Conservation (phyloP, 2,113 vertebrate genomes). For the Percina caprodes region DNA sequence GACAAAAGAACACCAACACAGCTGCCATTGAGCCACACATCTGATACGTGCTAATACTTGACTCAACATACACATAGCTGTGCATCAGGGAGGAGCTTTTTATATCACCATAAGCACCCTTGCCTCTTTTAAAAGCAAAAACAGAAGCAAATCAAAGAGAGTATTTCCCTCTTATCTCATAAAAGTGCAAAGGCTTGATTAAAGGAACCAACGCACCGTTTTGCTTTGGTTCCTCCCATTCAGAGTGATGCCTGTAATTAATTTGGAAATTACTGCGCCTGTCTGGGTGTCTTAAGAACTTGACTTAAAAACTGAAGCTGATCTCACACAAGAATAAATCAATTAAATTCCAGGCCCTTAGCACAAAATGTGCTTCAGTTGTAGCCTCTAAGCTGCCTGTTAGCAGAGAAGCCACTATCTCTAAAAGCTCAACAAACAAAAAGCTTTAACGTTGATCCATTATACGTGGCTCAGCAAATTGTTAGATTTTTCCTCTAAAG, state of each 20-base stretch:
- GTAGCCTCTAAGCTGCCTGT: constrained; percentile 50
- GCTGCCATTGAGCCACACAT: constrained; percentile 66
- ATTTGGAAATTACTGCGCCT: constrained; percentile 73
- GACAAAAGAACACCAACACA: constrained; percentile 63
- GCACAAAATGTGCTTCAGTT: constrained; percentile 39
- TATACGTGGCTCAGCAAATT: constrained; percentile 81
- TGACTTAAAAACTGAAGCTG: constrained; percentile 60
- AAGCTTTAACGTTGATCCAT: constrained; percentile 68
- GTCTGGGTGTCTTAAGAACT: constrained; percentile 70
- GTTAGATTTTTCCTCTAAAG: constrained; percentile 81
- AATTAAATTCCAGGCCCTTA: constrained; percentile 43
- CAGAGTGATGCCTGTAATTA: constrained; percentile 77
- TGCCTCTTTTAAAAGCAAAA: constrained; percentile 66
- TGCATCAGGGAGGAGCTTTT: constrained; percentile 56
- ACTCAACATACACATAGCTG: constrained; percentile 34
- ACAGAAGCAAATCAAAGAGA: constrained; percentile 75
- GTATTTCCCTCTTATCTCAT: constrained; percentile 72
- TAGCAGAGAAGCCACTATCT: constrained; percentile 55
- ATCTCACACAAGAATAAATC: constrained; percentile 71
- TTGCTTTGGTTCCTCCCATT: constrained; percentile 70
- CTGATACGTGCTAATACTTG: constrained; percentile 64
- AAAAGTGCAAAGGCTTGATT: constrained; percentile 78
- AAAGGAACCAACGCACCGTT: constrained; percentile 71
- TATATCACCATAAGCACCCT: constrained; percentile 62
- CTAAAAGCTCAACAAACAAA: constrained; percentile 59